phyloP scores from a whole-genome alignment of 2,888 invertebrate genomes.

The Drosophila rubida region DNA sequence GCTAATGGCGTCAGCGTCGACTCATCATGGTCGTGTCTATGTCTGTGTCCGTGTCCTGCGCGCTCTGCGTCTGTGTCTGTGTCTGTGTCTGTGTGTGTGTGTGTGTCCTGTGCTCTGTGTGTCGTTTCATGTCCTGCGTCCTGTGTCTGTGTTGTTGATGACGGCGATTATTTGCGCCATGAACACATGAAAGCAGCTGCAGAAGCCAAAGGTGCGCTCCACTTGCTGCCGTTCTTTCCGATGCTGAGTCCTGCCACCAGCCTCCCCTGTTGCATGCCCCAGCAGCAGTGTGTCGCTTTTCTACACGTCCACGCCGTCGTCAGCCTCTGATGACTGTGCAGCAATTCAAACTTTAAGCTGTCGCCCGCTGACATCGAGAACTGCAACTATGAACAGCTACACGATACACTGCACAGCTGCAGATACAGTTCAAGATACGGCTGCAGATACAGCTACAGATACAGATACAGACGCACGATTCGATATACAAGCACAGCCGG shows the following conservation, averaged over 20 bases:
- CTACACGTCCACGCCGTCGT: background rate
- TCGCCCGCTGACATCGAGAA: constrained; percentile 59
- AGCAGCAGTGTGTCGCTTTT: background rate
- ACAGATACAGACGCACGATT: constrained; percentile 18
- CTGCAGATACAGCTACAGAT: constrained; percentile 17
- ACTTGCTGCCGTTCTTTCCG: constrained; percentile 69
- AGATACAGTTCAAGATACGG: background rate
- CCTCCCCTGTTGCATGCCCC: background rate
- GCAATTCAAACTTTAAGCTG: constrained; percentile 76
- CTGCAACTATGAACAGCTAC: constrained; percentile 58
- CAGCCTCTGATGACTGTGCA: constrained; percentile 63
- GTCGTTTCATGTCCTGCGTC: constrained; percentile 19
- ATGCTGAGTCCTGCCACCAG: constrained; percentile 9
- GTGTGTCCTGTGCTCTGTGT: constrained; percentile 12
- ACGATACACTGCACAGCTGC: constrained; percentile 4
- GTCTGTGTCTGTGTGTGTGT: constrained; percentile 7
- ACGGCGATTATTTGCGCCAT: constrained; percentile 80
- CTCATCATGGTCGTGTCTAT: constrained; percentile 58
- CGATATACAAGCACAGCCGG: constrained; percentile 27
- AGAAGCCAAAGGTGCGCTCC: constrained; percentile 73
- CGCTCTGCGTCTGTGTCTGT: background rate
- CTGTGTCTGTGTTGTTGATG: constrained; percentile 71
- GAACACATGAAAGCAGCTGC: constrained; percentile 79
- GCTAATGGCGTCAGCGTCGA: constrained; percentile 78
- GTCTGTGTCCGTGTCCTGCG: constrained; percentile 9